Base-by-base conservation (phyloP, 2,888 invertebrate species). In the Sycophila texana region DNA sequence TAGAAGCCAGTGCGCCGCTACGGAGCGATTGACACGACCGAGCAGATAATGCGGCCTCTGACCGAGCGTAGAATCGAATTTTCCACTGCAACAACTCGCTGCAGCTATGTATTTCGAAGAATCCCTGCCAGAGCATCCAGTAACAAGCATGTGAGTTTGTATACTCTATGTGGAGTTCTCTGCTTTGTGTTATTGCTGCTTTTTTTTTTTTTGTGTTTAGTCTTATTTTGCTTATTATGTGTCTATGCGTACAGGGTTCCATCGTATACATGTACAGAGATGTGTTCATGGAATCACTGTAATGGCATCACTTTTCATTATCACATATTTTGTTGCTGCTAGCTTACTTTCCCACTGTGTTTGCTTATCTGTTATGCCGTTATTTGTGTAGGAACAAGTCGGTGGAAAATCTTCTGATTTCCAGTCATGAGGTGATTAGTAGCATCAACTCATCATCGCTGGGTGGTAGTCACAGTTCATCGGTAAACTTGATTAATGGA, bases 391-490 rank as follows among this genome's bases (percentile, higher is more conserved):
- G 75, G 80, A 92, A 93, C 89, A 94, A 94, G 87, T 94, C 94
- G 13, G 93, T 93, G 87, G 94, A 94, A 87, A 94, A 94, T 87
- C 90, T 94, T 80, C 91, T 94, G 84, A 92, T 93, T 88, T 93
- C 93, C 83, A 94, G 94, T 78, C 94, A 93, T 87, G 94, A 94
- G 90, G 93, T 93, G 81, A 93, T 94, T 79, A 93, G 92, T 88
- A 93, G 93, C 87, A 93, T 93, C 85, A 93, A 93, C 85, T 93
- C 93, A 0, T 91, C 94, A 74, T 92, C 92, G 26, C 91, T 93
- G 82, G 88, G 91, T 81, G 88, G 91, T 81, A 91, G 91, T 84
- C 92, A 92, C 82, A 90, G 90, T 51, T 86, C 91, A 73, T 73
- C 84, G 0, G 90, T 90, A 77, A 93, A 92, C 77, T 90, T 91